These are phyloP conservation scores for Schmidtea mediterranea DNA, from an alignment of 1,140 invertebrate genomes.

Conservation along the genomic window DNA sequence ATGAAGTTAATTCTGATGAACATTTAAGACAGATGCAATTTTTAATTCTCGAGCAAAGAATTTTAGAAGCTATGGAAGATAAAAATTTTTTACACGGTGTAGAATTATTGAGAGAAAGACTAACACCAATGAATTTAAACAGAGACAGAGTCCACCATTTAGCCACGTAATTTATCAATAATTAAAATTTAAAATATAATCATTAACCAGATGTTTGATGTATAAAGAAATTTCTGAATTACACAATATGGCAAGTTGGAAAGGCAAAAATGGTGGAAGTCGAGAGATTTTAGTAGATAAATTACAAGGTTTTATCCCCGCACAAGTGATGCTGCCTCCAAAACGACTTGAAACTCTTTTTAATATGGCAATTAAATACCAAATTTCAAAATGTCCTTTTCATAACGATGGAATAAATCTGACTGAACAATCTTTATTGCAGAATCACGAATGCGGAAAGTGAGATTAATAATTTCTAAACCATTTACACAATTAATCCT, in stretches of 20 bases:
- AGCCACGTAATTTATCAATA: background rate
- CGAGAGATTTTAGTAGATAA: conserved; percentile 1
- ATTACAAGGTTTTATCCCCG: background rate
- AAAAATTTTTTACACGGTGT: background rate
- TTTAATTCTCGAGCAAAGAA: conserved; percentile 1
- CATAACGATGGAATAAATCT: background rate
- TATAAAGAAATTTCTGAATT: no score
- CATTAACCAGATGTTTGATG: no score
- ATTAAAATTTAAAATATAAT: no score
- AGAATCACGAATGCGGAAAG: background rate
- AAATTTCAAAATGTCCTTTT: conserved; percentile 1
- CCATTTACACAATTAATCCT: no score
- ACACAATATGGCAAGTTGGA: background rate
- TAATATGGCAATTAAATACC: conserved; percentile 1
- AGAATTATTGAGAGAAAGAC: background rate
- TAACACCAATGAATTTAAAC: conserved; percentile 3
- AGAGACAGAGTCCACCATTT: conserved; percentile 1
- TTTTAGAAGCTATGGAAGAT: conserved; percentile 1
- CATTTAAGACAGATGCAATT: background rate
- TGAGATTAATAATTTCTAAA: no score
- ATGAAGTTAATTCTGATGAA: background rate
- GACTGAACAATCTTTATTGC: background rate
- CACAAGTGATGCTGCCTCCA: conserved; percentile 1
- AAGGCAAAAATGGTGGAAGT: conserved; percentile 1
- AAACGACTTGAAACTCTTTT: background rate